Evolutionary conservation across 2,113 vertebrate genomes (phyloP).

Genomic region (Corapipo altera): DNA sequence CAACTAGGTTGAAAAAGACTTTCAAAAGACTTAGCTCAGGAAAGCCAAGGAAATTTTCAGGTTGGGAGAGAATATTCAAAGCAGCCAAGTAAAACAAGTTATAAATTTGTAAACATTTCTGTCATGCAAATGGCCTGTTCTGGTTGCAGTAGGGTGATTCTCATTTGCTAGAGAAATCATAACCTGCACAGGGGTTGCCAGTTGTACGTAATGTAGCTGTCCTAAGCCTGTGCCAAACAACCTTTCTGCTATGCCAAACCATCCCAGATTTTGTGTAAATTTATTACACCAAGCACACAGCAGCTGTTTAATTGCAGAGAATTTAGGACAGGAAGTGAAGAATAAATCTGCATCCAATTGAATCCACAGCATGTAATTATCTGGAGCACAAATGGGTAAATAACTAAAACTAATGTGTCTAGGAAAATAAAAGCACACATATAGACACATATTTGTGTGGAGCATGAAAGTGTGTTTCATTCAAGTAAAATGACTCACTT

Average conservation of each 20-base stretch:
- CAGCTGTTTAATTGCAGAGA: slow-evolving; percentile 70
- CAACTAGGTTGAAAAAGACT: neutral
- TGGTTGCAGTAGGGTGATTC: neutral
- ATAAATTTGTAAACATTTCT: slow-evolving; percentile 35
- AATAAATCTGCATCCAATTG: slow-evolving; percentile 73
- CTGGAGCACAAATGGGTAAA: slow-evolving; percentile 69
- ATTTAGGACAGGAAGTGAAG: slow-evolving; percentile 72
- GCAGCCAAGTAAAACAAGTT: neutral
- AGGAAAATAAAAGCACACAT: slow-evolving; percentile 71
- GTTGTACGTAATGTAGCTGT: neutral
- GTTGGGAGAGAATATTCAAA: neutral
- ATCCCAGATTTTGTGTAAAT: slow-evolving; percentile 68
- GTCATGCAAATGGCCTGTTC: neutral
- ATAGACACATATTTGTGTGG: slow-evolving; percentile 63
- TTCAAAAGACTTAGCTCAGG: neutral
- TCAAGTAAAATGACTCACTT: slow-evolving; percentile 54
- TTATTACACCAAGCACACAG: slow-evolving; percentile 67
- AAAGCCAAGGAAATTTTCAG: neutral
- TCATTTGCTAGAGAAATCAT: neutral
- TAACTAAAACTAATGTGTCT: slow-evolving; percentile 72
- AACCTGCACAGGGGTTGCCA: slow-evolving; percentile 10
- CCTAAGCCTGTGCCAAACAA: slow-evolving; percentile 30
- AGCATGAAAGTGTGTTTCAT: slow-evolving; percentile 48
- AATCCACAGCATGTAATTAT: slow-evolving; percentile 63
- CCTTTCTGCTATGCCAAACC: slow-evolving; percentile 64